Base-by-base conservation (phyloP, 2,797 vertebrate species). In the Coregonus ussuriensis region DNA sequence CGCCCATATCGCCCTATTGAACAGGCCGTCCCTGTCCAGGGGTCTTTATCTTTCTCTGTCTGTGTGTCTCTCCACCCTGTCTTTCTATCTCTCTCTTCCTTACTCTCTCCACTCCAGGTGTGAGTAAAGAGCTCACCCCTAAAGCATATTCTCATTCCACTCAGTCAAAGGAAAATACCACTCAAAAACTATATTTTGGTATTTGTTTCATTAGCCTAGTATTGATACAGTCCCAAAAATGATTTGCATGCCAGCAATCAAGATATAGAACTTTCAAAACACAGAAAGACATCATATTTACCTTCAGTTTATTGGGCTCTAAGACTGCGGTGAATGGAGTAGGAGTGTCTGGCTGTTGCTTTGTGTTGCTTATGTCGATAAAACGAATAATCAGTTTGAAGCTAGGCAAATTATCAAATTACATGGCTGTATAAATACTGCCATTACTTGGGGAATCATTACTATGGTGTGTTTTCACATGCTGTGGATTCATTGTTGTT, bases 291-390 rank as follows among this genome's bases (percentile, higher is more conserved):
- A 85, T 81, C 81, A 82, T 83, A 87, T 89, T 91, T 84, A 85
- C 81, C 79, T 82, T 88, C 82, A 90, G 85, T 90, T 91, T 89
- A 90, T 80, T 70, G 72, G 83, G 81, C 81, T 56, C 52, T 59
- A 74, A 52, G 16, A 59, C 2, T 35, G 41, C 16, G 56, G 33
- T 3, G 72, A 59, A 6, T 56, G 54, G 15, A 21, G 9, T 13
- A 37, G 72, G 72, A 9, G 25, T n/a, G 4, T 41, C 33, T 73
- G 9, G 31, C 3, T 59, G 53, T 37, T 29, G 74, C 59, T 77
- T 35, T 63, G 16, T 51, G 66, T 75, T 74, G 76, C 79, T 77
- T 75, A 79, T 76, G 63, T 11, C 67, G 75, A 86, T 78, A 75
- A 65, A 83, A 81, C 75, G 79, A 86, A 89, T 82, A 84, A 80